Evolutionary conservation across 2,113 vertebrate genomes (phyloP).

Genomic region (Ramphastos sulfuratus): DNA sequence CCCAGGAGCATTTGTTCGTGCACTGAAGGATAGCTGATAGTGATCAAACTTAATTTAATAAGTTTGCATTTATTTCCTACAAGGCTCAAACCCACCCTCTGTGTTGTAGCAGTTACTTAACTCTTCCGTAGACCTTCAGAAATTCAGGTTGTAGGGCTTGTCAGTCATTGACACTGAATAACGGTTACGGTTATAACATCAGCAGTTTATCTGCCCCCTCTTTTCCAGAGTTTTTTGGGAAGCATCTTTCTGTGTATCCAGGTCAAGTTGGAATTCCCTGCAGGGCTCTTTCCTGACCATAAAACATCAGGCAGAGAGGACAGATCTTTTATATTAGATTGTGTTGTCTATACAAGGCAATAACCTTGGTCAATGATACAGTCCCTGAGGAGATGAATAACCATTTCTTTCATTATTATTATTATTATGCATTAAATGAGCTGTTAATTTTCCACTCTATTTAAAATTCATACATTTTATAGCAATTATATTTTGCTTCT

Average conservation of each 20-base stretch:
- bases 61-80: not conserved
- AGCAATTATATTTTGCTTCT: not conserved
- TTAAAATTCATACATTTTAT: not conserved
- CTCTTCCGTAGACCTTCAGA: not conserved
- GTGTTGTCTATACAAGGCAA: not conserved
- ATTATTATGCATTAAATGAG: not conserved
- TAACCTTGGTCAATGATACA: not conserved
- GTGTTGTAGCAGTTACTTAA: not conserved
- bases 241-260: not conserved
- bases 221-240: conserved; percentile 15
- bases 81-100: not conserved
- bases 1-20: not conserved
- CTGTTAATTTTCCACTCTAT: not conserved
- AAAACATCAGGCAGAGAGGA: conserved; percentile 40
- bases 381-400: not conserved
- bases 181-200: not conserved
- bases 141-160: not conserved
- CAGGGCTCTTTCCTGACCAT: not conserved
- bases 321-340: not conserved
- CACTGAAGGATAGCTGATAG: not conserved
- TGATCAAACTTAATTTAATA: conserved; percentile 13
- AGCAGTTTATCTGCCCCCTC: not conserved
- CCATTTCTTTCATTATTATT: not conserved
- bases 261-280: not conserved
- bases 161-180: not conserved